phyloP scores from a whole-genome alignment of 2,797 vertebrate species.

The Yasuhikotakia modesta region DNA sequence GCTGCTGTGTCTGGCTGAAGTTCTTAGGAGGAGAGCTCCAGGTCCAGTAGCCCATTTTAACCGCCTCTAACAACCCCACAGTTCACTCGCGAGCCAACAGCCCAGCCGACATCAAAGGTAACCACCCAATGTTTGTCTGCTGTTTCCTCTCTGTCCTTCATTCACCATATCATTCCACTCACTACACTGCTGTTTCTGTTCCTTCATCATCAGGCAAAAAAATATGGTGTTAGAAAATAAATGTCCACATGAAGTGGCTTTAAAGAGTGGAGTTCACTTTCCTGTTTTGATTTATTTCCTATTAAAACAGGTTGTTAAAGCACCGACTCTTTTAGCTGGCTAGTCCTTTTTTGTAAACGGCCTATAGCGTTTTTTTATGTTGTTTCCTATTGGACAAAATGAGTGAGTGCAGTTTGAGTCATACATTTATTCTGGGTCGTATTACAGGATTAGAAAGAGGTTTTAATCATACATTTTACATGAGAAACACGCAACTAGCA shows the following conservation, averaged over 20 bases:
- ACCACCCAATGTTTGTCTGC: constrained; percentile 29
- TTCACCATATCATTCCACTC: constrained; percentile 66
- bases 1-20: constrained; percentile 28
- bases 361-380: too few species aligned
- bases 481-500: too few species aligned
- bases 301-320: too few species aligned
- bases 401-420: not conserved
- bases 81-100: constrained; percentile 61
- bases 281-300: too few species aligned
- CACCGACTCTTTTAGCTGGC: too few species aligned
- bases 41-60: constrained; percentile 57
- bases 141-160: constrained; percentile 60
- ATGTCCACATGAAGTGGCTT: not conserved
- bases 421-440: too few species aligned
- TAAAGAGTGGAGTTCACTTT: not conserved
- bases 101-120: constrained; percentile 73
- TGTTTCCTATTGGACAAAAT: not conserved
- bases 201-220: constrained; percentile 1
- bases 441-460: too few species aligned
- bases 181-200: constrained; percentile 51
- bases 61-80: constrained; percentile 54
- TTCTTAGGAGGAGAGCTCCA: constrained; percentile 36
- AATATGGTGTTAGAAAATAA: not conserved
- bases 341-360: too few species aligned
- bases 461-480: too few species aligned